These are phyloP conservation scores for Aphaenogaster floridana DNA, from an alignment of 1,140 invertebrate species.

Conservation along the genomic window DNA sequence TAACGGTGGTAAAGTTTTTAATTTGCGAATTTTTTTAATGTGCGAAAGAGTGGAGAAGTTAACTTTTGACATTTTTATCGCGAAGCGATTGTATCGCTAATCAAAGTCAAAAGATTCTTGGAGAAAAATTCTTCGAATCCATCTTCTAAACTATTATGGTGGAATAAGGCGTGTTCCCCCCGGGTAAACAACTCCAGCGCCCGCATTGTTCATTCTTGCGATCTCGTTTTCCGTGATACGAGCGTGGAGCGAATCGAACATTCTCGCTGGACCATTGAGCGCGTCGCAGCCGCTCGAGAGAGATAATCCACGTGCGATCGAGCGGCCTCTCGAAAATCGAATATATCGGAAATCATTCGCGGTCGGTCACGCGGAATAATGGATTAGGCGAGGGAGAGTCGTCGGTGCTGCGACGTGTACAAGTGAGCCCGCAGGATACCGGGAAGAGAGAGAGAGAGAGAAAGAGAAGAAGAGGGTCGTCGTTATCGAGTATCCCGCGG, in stretches of 20 bases:
- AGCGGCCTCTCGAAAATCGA: constrained; percentile 70
- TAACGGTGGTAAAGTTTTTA: not conserved
- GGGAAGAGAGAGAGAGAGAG: not conserved
- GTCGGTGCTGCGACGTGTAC: constrained; percentile 24
- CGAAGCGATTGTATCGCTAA: too few species aligned
- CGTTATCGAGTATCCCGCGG: not conserved
- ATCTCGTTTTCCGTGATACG: constrained; percentile 54
- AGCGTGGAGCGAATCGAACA: constrained; percentile 59
- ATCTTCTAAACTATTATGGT: not conserved
- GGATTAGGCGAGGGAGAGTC: constrained; percentile 67
- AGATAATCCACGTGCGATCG: constrained; percentile 72
- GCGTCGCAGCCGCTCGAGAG: constrained; percentile 12
- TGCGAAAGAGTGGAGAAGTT: not conserved
- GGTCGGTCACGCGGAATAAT: constrained; percentile 74
- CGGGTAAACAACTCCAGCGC: not conserved
- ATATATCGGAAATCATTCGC: constrained; percentile 72
- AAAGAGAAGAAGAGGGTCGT: not conserved
- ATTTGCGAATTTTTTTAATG: not conserved
- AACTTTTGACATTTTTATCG: not conserved
- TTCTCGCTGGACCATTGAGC: constrained; percentile 45
- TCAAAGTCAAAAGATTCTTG: not conserved
- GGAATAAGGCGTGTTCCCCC: not conserved
- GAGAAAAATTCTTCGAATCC: not conserved
- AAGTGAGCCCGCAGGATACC: constrained; percentile 3
- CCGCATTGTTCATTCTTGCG: constrained; percentile 36